These are phyloP conservation scores for Orycteropus afer DNA, from an alignment of 2,113 vertebrate species.

Conservation along the genomic window DNA sequence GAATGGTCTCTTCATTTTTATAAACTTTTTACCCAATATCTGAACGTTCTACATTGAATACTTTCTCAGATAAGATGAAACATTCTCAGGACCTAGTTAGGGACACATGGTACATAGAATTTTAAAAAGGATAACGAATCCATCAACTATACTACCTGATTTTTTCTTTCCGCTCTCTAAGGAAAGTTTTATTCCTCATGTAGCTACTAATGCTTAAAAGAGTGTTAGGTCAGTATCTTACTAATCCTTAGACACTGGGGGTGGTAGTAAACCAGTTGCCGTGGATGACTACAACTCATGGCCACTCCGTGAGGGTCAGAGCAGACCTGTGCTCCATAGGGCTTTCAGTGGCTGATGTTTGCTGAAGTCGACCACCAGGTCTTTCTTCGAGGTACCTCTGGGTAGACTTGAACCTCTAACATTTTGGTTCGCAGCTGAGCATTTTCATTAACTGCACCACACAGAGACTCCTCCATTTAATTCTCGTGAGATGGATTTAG, in stretches of 20 bases:
- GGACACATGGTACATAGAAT: not conserved
- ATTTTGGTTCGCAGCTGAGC: not conserved
- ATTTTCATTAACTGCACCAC: not conserved
- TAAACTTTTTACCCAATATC: not conserved
- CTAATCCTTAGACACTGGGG: not conserved
- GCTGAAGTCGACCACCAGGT: not conserved
- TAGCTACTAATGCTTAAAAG: constrained; percentile 1
- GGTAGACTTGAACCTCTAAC: not conserved
- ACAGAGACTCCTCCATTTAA: not conserved
- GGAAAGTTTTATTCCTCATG: not conserved
- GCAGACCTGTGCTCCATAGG: not conserved
- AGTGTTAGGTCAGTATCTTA: not conserved
- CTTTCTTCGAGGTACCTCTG: not conserved
- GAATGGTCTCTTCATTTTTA: constrained; percentile 28
- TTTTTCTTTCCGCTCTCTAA: not conserved
- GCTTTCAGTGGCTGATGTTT: not conserved
- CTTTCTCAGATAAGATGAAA: not conserved
- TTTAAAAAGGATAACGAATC: not conserved
- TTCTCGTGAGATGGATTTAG: not conserved
- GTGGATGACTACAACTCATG: no score
- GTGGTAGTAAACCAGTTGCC: no score
- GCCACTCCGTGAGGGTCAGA: not conserved
- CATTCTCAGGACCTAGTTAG: not conserved
- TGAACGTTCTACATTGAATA: not conserved
- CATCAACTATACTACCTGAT: not conserved